Evolutionary conservation across 2,113 vertebrate species (phyloP), one percentile per base, ranked within the genome.

Genomic region (Paramisgurnus dabryanus): DNA sequence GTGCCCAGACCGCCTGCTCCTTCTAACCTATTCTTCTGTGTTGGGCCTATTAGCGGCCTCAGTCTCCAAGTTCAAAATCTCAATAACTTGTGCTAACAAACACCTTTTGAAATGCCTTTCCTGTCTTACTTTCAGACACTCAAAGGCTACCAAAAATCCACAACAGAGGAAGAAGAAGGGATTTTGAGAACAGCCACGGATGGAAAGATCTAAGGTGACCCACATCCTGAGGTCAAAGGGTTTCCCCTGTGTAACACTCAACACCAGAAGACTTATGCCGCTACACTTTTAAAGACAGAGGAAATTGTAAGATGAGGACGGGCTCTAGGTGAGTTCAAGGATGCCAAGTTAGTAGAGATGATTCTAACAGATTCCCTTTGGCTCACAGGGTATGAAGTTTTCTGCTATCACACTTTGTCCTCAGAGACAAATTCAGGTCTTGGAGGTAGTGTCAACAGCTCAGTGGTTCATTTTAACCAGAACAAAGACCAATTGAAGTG

Each of bases 151-250:
- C 50, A 15, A 12, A 53, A 53, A 50, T 12, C 9, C 68, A 63
- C n/a, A 73, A 67, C 22, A 53, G 18, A 50, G 18, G 17, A 68
- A 55, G 60, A 65, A 68, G 13, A 43, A 47, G 18, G 27, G 27
- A 34, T 76, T 76, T 76, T 53, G 22, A 53, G 61, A 76, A 40
- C 75, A 67, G 47, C 75, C 53, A 61, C n/a, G 63, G 63, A 77
- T 67, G 63, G 63, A 77, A 47, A 76, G 75, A 77, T 77, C 75
- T 77, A 43, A 77, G 34, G 72, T 50, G 75, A 77, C 65, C 75
- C 75, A 77, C 75, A 71, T 80, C 80, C 76, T 43, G 72, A 82
- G 83, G 80, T 85, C 76, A 80, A 43, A 41, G 66, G 66, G 71
- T 57, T 82, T 77, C 76, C 76, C 58, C 57, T 15, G 76, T 63